These are phyloP conservation scores for Eulithis testata DNA, from an alignment of 2,888 invertebrate species.

Conservation along the genomic window DNA sequence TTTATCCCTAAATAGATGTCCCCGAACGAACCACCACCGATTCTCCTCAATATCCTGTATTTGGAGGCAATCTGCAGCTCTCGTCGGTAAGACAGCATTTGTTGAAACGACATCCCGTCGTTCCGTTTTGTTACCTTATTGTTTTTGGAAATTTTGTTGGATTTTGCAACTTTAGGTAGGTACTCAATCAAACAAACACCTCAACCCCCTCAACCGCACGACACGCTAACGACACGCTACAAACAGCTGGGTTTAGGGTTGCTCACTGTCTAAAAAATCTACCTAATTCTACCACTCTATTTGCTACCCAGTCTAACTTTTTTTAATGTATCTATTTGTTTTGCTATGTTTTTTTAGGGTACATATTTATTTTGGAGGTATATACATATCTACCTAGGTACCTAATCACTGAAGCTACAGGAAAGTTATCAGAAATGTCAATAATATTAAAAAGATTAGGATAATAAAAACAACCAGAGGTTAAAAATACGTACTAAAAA, in stretches of 20 bases:
- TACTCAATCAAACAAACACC: slow-evolving; percentile 45
- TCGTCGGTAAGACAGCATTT: slow-evolving; percentile 44
- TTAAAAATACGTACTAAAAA: no score
- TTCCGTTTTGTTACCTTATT: slow-evolving; percentile 31
- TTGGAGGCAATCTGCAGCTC: slow-evolving; percentile 78
- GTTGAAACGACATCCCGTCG: slow-evolving; percentile 47
- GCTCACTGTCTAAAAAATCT: slow-evolving; percentile 27
- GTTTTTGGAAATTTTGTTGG: slow-evolving; percentile 38
- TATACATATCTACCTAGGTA: no score
- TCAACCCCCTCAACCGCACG: slow-evolving; percentile 35
- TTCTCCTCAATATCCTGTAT: slow-evolving; percentile 96
- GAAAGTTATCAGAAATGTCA: no score
- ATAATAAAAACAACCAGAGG: no score
- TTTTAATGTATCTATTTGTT: no score
- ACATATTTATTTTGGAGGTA: no score
- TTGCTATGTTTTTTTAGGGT: no score
- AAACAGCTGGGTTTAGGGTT: slow-evolving; percentile 38
- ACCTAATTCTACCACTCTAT: slow-evolving; percentile 24
- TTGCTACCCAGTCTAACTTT: neutral
- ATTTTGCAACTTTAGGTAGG: slow-evolving; percentile 40
- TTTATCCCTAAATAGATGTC: slow-evolving; percentile 98
- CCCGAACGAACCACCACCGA: slow-evolving; percentile 98
- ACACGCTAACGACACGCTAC: slow-evolving; percentile 31
- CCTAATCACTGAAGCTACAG: no score
- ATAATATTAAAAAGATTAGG: no score